A percentile compares a stretch with the other conserved stretches of the same genome.
Conservation (phyloP, 2,797 vertebrate species). For the Gallirallus australis region DNA sequence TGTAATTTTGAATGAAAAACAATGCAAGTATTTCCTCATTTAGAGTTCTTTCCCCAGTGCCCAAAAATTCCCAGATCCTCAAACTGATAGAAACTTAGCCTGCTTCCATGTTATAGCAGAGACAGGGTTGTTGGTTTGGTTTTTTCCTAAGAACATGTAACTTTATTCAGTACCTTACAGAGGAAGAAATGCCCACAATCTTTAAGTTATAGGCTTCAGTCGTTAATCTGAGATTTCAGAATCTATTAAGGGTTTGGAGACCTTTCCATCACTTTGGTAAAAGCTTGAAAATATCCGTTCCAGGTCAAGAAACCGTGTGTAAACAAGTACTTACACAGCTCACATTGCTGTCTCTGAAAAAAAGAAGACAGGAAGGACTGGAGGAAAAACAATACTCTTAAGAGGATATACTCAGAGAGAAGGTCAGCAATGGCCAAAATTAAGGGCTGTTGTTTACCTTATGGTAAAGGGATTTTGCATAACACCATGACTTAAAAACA, state of each 20-base stretch:
- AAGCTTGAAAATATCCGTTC: neutral
- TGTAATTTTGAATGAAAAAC: neutral
- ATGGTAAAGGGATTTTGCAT: neutral
- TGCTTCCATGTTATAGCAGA: neutral
- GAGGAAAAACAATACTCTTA: neutral
- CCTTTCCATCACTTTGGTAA: neutral
- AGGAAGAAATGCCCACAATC: neutral
- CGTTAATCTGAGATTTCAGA: neutral
- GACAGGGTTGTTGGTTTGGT: fast-evolving
- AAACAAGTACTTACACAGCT: neutral
- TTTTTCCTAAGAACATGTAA: neutral
- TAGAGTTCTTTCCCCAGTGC: neutral
- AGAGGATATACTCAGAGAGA: neutral
- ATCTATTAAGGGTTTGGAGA: neutral
- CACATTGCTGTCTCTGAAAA: neutral
- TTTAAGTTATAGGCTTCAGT: neutral
- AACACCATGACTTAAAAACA: neutral
- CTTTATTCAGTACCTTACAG: neutral
- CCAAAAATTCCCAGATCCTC: neutral
- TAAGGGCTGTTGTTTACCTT: neutral
- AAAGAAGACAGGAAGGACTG: neutral
- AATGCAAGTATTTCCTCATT: neutral
- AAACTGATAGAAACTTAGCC: neutral
- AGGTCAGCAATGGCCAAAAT: neutral
- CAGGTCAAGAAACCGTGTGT: neutral